These are phyloP conservation scores for Atta texana DNA, from an alignment of 1,140 invertebrate species.

Conservation along the genomic window DNA sequence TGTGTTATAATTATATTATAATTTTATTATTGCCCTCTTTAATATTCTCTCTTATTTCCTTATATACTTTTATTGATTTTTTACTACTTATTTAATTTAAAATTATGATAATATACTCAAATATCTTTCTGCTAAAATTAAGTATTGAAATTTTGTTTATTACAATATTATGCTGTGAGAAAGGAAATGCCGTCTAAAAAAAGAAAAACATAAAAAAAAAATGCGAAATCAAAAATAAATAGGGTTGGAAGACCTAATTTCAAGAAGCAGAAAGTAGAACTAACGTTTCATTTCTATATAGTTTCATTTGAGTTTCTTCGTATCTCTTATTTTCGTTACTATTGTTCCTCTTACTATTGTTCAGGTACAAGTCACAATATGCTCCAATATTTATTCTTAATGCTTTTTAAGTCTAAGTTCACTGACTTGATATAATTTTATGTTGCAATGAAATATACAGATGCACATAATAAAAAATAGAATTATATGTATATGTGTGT, in stretches of 20 bases:
- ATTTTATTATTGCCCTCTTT: neutral
- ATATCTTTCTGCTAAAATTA: neutral
- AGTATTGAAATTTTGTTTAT: neutral
- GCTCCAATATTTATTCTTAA: neutral
- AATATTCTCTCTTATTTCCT: neutral
- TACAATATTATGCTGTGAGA: neutral
- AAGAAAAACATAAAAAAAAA: slow-evolving; percentile 40
- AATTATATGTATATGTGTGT: neutral
- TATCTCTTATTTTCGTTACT: slow-evolving; percentile 34
- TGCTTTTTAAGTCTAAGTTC: neutral
- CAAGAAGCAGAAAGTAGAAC: slow-evolving; percentile 64
- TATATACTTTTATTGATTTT: neutral
- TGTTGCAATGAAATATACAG: neutral
- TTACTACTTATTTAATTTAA: neutral
- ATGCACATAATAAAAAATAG: neutral
- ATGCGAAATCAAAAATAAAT: slow-evolving; percentile 64
- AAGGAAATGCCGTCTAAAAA: neutral
- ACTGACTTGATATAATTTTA: too few species aligned
- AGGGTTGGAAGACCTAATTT: slow-evolving; percentile 72
- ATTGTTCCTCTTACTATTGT: neutral
- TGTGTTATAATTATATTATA: neutral
- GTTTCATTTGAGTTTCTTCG: slow-evolving; percentile 29
- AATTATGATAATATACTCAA: neutral
- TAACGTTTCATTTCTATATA: slow-evolving; percentile 76
- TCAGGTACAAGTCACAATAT: slow-evolving; percentile 17